phyloP scores from a whole-genome alignment of 2,113 vertebrate species.

The Centropus bengalensis region DNA sequence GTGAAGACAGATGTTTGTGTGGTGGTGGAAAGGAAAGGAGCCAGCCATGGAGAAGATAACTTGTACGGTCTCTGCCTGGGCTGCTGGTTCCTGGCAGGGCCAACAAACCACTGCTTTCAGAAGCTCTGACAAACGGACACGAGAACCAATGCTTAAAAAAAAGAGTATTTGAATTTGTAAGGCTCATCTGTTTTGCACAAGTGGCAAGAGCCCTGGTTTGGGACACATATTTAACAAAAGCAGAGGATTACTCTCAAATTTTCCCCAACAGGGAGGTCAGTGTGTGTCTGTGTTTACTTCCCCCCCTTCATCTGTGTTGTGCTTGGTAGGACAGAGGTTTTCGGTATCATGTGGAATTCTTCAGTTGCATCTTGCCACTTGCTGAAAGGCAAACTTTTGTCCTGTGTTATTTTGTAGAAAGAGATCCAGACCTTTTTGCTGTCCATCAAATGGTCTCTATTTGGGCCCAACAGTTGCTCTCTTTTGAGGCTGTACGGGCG shows the following conservation, averaged over 20 bases:
- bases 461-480: neutral
- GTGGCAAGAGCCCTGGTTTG: neutral
- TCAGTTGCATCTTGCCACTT: neutral
- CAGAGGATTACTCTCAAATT: neutral
- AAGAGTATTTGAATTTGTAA: neutral
- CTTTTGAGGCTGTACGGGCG: neutral
- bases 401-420: neutral
- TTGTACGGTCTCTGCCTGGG: neutral
- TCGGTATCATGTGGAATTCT: neutral
- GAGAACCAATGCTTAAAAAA: neutral
- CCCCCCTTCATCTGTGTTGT: neutral
- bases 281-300: neutral
- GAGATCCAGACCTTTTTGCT: neutral
- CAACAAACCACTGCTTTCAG: fast-evolving
- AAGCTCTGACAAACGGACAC: neutral
- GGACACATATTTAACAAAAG: neutral
- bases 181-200: neutral
- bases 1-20: neutral
- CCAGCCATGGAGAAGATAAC: neutral
- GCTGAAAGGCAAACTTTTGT: neutral
- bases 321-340: neutral
- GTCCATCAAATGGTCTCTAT: neutral
- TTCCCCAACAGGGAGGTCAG: neutral
- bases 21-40: neutral
- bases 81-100: neutral